These are phyloP conservation scores for Apamea anceps DNA, from an alignment of 2,888 invertebrate species.

Conservation along the genomic window DNA sequence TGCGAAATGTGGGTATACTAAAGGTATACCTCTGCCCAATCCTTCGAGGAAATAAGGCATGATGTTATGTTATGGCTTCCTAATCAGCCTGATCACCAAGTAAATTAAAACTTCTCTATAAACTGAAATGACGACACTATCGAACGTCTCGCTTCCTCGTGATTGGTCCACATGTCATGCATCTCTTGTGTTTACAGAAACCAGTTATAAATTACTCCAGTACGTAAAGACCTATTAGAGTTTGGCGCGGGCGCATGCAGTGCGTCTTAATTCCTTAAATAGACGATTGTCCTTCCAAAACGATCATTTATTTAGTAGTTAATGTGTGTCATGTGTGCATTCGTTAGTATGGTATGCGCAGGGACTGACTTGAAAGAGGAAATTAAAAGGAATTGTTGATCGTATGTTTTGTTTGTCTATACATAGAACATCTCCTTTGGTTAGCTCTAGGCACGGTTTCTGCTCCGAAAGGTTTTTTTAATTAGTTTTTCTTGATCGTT, in stretches of 20 bases:
- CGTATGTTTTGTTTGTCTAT: not conserved
- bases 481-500: not conserved
- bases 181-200: constrained; percentile 46
- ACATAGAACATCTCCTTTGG: not conserved
- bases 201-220: constrained; percentile 61
- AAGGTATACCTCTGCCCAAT: not conserved
- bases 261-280: constrained; percentile 71
- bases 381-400: constrained; percentile 6
- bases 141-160: not conserved
- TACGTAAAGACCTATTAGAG: constrained; percentile 51
- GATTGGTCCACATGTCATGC: constrained; percentile 50
- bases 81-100: not conserved
- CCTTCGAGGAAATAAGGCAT: not conserved
- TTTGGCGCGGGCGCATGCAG: constrained; percentile 52
- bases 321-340: constrained; percentile 57
- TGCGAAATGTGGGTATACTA: not conserved
- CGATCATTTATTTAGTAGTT: constrained; percentile 65
- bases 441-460: not conserved
- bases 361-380: constrained; percentile 22
- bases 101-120: constrained; percentile 33
- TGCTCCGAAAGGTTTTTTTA: no score
- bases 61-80: not conserved
- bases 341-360: constrained; percentile 37
- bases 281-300: constrained; percentile 72
- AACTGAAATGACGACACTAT: constrained; percentile 24